Percentiles rank a stretch among this genome's conserved stretches.
These are phyloP conservation scores for Chymomyza caudatula DNA, from an alignment of 2,888 invertebrate species.

Conservation along the genomic window DNA sequence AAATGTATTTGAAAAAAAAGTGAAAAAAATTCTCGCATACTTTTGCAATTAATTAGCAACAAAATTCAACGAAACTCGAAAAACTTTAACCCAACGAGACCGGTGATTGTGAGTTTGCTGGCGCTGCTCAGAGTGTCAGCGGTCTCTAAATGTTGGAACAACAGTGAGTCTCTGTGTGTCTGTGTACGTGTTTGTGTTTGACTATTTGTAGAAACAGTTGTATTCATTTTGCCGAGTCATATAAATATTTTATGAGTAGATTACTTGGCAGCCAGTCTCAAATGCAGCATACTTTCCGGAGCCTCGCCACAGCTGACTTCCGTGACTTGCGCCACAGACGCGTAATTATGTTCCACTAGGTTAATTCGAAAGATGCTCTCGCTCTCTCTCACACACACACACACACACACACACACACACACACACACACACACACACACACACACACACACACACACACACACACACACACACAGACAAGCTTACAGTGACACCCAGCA, in stretches of 20 bases:
- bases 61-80: slow-evolving; percentile 64
- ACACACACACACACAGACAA: slow-evolving; percentile 6
- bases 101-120: slow-evolving; percentile 45
- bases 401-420: slow-evolving; percentile 9
- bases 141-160: not conserved
- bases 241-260: slow-evolving; percentile 69
- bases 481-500: no score
- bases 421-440: slow-evolving; percentile 7
- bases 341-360: slow-evolving; percentile 73
- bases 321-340: slow-evolving; percentile 67
- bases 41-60: slow-evolving; percentile 68
- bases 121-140: no score
- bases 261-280: slow-evolving; percentile 48
- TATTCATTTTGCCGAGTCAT: slow-evolving; percentile 30
- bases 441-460: slow-evolving; percentile 9
- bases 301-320: slow-evolving; percentile 49
- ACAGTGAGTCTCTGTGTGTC: slow-evolving; percentile 2
- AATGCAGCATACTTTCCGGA: slow-evolving; percentile 61
- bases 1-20: not conserved
- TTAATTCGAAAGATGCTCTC: slow-evolving; percentile 48
- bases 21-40: slow-evolving; percentile 16
- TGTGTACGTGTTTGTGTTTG: slow-evolving; percentile 11
- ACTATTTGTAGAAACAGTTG: slow-evolving; percentile 3
- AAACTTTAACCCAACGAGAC: slow-evolving; percentile 39
- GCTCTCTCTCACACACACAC: slow-evolving; percentile 7